Conservation (phyloP, 2,888 invertebrate species). For the Salpingus planirostris region DNA sequence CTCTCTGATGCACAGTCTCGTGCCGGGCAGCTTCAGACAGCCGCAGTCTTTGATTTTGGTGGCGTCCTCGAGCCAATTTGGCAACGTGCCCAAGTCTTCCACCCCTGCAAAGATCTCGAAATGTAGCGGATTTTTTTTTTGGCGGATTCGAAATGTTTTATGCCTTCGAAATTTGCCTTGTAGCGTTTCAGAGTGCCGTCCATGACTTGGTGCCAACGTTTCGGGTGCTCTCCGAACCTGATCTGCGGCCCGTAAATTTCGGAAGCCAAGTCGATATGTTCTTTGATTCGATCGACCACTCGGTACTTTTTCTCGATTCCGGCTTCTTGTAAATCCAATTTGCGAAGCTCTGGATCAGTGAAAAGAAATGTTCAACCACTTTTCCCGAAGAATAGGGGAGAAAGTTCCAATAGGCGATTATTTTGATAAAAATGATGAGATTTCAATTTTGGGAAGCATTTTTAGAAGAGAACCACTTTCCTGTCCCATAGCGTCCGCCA, state of each 20-base stretch:
- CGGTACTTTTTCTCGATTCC: constrained; percentile 33
- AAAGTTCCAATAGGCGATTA: too few relatives aligned
- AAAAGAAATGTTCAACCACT: constrained; percentile 4
- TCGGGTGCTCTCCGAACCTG: constrained; percentile 57
- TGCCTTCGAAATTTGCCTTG: constrained; percentile 33
- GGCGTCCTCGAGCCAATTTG: constrained; percentile 43
- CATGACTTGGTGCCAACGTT: constrained; percentile 49
- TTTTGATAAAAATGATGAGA: too few relatives aligned
- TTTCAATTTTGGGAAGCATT: too few relatives aligned
- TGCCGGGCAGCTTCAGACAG: constrained; percentile 36
- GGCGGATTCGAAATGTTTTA: too few relatives aligned
- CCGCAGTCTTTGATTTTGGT: constrained; percentile 42
- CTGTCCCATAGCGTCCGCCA: too few relatives aligned
- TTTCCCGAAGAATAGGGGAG: constrained; percentile 1
- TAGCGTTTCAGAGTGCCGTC: constrained; percentile 31
- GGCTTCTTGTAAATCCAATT: constrained; percentile 40
- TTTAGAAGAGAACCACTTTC: too few relatives aligned
- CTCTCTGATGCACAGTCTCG: constrained; percentile 49
- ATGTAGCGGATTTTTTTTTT: too few relatives aligned
- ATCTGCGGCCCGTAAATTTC: constrained; percentile 56
- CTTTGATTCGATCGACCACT: constrained; percentile 42
- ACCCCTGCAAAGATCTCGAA: constrained; percentile 40
- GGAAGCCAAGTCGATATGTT: constrained; percentile 50
- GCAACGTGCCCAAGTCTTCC: constrained; percentile 42
- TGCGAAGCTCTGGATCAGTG: constrained; percentile 44